Conservation (phyloP, 2,888 invertebrate genomes). For the Melinaea marsaeus region DNA sequence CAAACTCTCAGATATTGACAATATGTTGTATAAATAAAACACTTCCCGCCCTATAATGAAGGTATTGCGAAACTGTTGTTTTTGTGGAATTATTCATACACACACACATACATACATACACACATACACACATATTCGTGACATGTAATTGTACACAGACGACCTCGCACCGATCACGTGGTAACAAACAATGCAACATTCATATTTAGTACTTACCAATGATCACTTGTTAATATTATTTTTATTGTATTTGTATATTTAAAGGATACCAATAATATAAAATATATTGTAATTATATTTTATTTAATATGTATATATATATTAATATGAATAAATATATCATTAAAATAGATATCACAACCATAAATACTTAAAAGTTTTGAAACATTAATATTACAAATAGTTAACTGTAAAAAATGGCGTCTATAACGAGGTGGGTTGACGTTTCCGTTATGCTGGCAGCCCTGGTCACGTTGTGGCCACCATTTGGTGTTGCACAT, state of each 20-base stretch:
- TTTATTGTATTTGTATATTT: neutral
- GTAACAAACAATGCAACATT: neutral
- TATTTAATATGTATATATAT: neutral
- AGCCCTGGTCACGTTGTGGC: slow-evolving; percentile 39
- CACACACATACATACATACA: too few relatives aligned
- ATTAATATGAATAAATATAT: too few relatives aligned
- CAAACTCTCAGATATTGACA: too few relatives aligned
- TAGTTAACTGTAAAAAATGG: too few relatives aligned
- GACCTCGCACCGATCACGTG: neutral
- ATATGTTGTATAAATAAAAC: too few relatives aligned
- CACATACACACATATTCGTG: too few relatives aligned
- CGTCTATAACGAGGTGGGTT: neutral
- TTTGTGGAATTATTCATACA: too few relatives aligned
- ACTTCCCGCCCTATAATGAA: too few relatives aligned
- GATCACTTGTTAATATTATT: neutral
- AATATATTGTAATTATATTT: neutral
- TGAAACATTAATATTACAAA: too few relatives aligned
- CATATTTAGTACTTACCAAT: slow-evolving; percentile 3
- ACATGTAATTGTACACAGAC: neutral
- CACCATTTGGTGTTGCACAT: slow-evolving; percentile 38
- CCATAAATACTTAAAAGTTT: too few relatives aligned
- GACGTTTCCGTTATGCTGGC: slow-evolving; percentile 15
- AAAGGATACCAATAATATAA: neutral
- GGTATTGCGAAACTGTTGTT: too few relatives aligned
- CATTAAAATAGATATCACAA: too few relatives aligned